phyloP scores from a whole-genome alignment of 1,140 invertebrate genomes.

The Drosophila ironensis region DNA sequence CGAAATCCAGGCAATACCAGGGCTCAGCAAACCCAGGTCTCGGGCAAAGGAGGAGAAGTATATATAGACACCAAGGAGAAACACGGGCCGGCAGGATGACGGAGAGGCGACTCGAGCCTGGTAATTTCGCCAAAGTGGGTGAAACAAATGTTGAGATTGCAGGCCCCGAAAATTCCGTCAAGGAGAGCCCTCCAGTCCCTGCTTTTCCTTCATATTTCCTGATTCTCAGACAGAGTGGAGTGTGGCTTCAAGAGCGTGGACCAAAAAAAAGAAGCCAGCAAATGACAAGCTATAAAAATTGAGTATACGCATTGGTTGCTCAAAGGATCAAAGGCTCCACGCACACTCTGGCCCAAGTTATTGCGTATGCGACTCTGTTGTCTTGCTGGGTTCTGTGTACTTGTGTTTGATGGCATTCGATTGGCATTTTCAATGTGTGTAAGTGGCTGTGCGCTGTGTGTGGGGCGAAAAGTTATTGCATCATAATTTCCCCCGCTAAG shows the following conservation, averaged over 20 bases:
- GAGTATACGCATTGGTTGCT: constrained; percentile 73
- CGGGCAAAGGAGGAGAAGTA: background rate
- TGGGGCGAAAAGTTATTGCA: constrained; percentile 56
- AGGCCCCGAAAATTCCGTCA: constrained; percentile 54
- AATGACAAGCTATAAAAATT: constrained; percentile 78
- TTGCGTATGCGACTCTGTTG: constrained; percentile 5
- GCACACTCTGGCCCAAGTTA: background rate
- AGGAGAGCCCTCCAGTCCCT: constrained; percentile 13
- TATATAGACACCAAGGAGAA: constrained; percentile 3
- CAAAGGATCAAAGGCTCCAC: constrained; percentile 58
- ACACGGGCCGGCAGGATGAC: background rate
- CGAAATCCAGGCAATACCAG: constrained; percentile 56
- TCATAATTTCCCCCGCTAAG: constrained; percentile 55
- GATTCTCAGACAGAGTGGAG: constrained; percentile 31
- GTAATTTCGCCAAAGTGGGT: constrained; percentile 70
- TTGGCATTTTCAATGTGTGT: constrained; percentile 51
- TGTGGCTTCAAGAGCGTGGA: constrained; percentile 1
- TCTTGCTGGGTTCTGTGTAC: too few relatives aligned
- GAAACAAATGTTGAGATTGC: constrained; percentile 70
- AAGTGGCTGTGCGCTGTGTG: constrained; percentile 32
- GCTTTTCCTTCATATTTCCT: constrained; percentile 64
- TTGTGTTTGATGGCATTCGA: constrained; percentile 32
- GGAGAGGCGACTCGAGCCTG: constrained; percentile 29
- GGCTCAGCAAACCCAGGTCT: constrained; percentile 9
- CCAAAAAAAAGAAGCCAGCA: constrained; percentile 14